These are phyloP conservation scores for Microcebus griseorufus DNA, from an alignment of 2,113 vertebrate genomes.

Conservation along the genomic window DNA sequence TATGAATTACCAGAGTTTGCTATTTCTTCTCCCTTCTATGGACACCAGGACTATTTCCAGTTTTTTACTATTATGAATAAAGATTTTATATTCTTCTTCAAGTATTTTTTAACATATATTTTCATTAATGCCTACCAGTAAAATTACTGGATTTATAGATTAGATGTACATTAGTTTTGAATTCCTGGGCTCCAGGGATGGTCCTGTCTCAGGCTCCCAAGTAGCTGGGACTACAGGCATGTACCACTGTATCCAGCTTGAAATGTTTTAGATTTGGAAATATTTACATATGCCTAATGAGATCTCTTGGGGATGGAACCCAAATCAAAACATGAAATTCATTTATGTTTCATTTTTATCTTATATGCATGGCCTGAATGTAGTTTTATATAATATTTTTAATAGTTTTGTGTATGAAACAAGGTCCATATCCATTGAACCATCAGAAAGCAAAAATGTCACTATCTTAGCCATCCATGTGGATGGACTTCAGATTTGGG, in stretches of 20 bases:
- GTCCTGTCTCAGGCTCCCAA: background rate
- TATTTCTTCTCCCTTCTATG: background rate
- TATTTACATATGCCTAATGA: background rate
- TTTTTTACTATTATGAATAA: background rate
- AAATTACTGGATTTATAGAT: background rate
- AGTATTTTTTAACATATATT: background rate
- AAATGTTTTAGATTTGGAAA: background rate
- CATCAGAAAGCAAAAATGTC: background rate
- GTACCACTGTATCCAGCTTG: fast-evolving
- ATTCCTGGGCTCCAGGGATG: background rate
- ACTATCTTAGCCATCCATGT: background rate
- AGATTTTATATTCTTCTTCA: background rate
- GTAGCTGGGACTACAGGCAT: background rate
- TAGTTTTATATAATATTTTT: background rate
- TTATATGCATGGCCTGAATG: background rate
- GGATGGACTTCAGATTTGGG: background rate
- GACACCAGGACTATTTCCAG: background rate
- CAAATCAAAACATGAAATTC: background rate
- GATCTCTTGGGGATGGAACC: background rate
- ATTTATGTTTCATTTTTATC: background rate
- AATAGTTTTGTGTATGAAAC: background rate
- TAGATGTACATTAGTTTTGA: background rate
- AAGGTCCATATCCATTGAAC: background rate
- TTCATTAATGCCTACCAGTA: background rate
- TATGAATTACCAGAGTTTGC: background rate